Evolutionary conservation across 2,888 invertebrate species (phyloP).

Genomic region (Chaetogeoica ovagalla): DNA sequence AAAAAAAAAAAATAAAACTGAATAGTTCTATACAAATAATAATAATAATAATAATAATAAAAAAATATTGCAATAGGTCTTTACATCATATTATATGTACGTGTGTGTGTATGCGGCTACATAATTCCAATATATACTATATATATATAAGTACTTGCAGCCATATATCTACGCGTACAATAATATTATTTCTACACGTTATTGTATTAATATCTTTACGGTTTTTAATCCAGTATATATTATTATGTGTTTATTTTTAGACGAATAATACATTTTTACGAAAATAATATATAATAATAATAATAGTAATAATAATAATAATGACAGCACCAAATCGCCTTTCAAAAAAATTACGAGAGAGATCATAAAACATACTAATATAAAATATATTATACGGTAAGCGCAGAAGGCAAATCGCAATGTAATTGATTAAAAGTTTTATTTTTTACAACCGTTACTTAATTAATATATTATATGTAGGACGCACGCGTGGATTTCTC

Average conservation of each 20-base stretch:
- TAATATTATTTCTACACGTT: slow-evolving; percentile 26
- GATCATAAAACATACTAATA: not conserved
- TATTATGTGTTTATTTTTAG: not conserved
- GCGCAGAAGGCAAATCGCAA: not conserved
- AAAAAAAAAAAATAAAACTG: not conserved
- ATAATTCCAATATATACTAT: slow-evolving; percentile 11
- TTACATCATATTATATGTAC: too few species aligned
- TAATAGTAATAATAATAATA: too few species aligned
- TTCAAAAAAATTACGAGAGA: not conserved
- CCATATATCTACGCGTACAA: not conserved
- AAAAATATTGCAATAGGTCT: slow-evolving; percentile 17
- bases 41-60: slow-evolving; percentile 6
- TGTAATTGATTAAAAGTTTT: not conserved
- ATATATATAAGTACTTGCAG: not conserved
- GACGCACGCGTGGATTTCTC: too few species aligned
- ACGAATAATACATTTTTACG: not conserved
- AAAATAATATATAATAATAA: too few species aligned
- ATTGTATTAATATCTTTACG: not conserved
- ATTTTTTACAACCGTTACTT: not conserved
- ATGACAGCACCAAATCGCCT: not conserved
- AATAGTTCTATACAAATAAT: not conserved
- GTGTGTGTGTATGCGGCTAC: not conserved
- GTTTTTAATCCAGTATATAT: not conserved
- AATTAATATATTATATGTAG: not conserved
- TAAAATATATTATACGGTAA: not conserved